Evolutionary conservation across 2,113 vertebrate genomes (phyloP).

Genomic region (Austrofundulus limnaeus): DNA sequence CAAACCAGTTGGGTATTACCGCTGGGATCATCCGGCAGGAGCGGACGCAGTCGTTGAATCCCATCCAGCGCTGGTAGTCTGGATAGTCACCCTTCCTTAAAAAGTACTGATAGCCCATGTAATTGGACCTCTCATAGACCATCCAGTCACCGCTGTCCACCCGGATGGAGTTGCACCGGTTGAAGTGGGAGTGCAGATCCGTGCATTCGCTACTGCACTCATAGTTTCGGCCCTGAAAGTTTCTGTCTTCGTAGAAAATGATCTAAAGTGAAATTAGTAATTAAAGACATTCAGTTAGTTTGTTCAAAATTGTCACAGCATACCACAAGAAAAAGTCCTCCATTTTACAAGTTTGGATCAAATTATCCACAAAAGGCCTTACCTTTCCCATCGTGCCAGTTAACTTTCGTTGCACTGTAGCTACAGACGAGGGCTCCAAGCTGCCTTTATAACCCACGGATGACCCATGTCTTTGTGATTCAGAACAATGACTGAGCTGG

Average conservation of each 20-base stretch:
- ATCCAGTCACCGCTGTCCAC: conserved; percentile 77
- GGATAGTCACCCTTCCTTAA: conserved; percentile 71
- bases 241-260: conserved; percentile 76
- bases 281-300: not conserved
- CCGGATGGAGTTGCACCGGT: conserved; percentile 76
- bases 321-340: conserved; percentile 15
- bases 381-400: conserved; percentile 73
- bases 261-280: conserved; percentile 52
- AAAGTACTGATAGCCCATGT: conserved; percentile 76
- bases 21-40: conserved; percentile 73
- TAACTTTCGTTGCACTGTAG: conserved; percentile 44
- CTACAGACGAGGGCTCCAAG: conserved; percentile 6
- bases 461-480: conserved; percentile 59
- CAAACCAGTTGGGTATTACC: conserved; percentile 26
- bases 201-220: conserved; percentile 70
- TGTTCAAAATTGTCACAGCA: too few relatives aligned
- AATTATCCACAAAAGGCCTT: conserved; percentile 44
- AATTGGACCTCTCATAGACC: conserved; percentile 74
- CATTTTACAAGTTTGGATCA: not conserved
- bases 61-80: conserved; percentile 78
- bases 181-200: conserved; percentile 76
- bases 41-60: conserved; percentile 74
- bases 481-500: conserved; percentile 46
- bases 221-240: conserved; percentile 73
- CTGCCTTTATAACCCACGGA: conserved; percentile 68